Base-by-base conservation (phyloP, 2,888 invertebrate genomes). In the Diogma glabrata region DNA sequence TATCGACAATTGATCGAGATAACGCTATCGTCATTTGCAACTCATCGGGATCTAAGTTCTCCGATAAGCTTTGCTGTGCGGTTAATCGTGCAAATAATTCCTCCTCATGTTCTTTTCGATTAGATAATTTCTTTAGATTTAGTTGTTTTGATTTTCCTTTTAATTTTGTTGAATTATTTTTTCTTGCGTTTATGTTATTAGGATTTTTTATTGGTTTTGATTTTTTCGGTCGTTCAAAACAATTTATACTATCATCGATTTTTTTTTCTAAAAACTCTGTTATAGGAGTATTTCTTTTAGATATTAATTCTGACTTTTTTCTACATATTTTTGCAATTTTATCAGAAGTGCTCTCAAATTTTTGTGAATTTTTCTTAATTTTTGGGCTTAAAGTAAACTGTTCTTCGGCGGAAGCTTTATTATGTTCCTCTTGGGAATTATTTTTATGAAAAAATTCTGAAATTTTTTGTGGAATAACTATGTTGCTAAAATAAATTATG, bases 11-110 rank as follows among this genome's bases (percentile, higher is more conserved):
- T 1, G 83, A 83, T 61, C 75, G 77, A 3, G 83, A 82, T 52
- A 84, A 63, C 12, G 81, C 81, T 57, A 84, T 70, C 40, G 82
- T 83, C 64, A 84, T 60, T 63, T 82, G 80, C 54, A 83, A 66
- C 57, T 84, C 78, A 58, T 82, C 79, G 0, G 78, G 69, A 67
- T 81, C 77, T 45, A 79, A 68, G 63, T 81, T 79, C 49, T 69
- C 70, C 0, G 60, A 62, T 5, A 64, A 51, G 49, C 66, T 66
- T 52, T 69, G 69, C 49, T 69, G 64, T 0, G 64, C 63, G 3
- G 67, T 61, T 2, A 68, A 61, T 49, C 66, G 63, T 0, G 65
- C 57, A 49, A 69, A 67, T 3, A 67, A 55, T 16, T 43, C 23
- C 51, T 67, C 62, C 52, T 69, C 69, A 49, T 64, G 65, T 28